Conservation (phyloP, 2,888 invertebrate species). For the Chouioia cunea region DNA sequence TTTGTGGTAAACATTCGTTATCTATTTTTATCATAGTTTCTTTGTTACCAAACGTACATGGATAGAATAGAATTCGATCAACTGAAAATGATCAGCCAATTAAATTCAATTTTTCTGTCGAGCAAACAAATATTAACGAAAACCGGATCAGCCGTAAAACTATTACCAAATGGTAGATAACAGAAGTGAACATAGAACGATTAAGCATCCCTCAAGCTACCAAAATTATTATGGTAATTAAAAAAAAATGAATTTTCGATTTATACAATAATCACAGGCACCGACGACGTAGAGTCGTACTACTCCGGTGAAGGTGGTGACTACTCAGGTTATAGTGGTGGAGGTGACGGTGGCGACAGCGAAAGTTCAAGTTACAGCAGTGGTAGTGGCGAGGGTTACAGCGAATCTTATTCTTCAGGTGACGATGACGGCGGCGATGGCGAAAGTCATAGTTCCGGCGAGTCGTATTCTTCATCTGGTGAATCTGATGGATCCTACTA, state of each 20-base stretch:
- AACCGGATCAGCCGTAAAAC: no score
- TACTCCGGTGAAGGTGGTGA: constrained; percentile 51
- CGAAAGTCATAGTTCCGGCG: constrained; percentile 23
- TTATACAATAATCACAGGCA: constrained; percentile 51
- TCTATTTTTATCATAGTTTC: no score
- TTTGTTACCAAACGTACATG: no score
- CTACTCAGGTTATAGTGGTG: constrained; percentile 50
- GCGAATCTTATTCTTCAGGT: constrained; percentile 56
- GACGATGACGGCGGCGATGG: constrained; percentile 49
- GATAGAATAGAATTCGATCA: no score
- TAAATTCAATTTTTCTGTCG: no score
- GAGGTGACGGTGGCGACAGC: constrained; percentile 50
- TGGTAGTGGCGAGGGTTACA: constrained; percentile 54
- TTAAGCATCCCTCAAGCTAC: no score
- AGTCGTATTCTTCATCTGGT: constrained; percentile 34
- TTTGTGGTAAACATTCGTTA: no score
- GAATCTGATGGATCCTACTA: constrained; percentile 50
- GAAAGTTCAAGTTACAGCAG: constrained; percentile 55
- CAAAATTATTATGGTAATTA: no score
- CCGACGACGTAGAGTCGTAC: constrained; percentile 52
- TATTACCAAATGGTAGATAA: no score
- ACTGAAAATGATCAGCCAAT: no score
- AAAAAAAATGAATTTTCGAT: not conserved
- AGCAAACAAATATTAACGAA: no score
- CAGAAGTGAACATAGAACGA: no score